Base-by-base conservation (phyloP, 2,113 vertebrate genomes). In the Bos taurus region DNA sequence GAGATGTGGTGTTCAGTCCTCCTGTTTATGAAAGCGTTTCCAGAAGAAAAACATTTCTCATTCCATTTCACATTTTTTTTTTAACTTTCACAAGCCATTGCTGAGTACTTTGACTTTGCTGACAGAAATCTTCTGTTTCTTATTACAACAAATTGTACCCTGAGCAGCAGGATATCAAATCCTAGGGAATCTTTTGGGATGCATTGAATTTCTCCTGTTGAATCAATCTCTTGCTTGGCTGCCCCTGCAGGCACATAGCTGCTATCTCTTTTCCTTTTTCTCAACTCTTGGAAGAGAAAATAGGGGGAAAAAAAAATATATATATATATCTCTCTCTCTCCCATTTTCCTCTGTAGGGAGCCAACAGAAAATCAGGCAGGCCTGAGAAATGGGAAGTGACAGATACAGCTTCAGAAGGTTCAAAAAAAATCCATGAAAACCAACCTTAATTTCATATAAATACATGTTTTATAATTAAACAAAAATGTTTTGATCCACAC, bases 171-270 rank as follows among this genome's bases (percentile, higher is more conserved):
- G 98, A 94, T 92, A 97, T 92, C 80, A 98, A 98, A 98, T 98
- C 98, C 95, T 94, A 85, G 91, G 93, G 98, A 98, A 97, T 98
- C 98, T 98, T 98, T 95, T 95, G 98, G 98, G 98, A 98, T 98
- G 95, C 91, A 83, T 96, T 98, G 96, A 97, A 97, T 99, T 98
- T 98, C 98, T 99, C 96, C 98, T 97, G 90, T 99, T 98, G 99
- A 99, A 98, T 99, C 98, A 98, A 95, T 98, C 98, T 99, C 97
- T 97, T 98, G 98, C 98, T 98, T 98, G 98, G 94, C 97, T 98
- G 98, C 98, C 94, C 96, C 98, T 97, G 93, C 83, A 97, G 96
- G 98, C 98, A 97, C 92, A 97, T 98, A 98, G 97, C 96, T 98
- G 94, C 90, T 98, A 86, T 98, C 98, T 98, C 96, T 98, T 98